A percentile compares a stretch with the other conserved stretches of the same genome.
Conservation (phyloP, 1,140 invertebrate genomes). For the Sminthurides bifidus region DNA sequence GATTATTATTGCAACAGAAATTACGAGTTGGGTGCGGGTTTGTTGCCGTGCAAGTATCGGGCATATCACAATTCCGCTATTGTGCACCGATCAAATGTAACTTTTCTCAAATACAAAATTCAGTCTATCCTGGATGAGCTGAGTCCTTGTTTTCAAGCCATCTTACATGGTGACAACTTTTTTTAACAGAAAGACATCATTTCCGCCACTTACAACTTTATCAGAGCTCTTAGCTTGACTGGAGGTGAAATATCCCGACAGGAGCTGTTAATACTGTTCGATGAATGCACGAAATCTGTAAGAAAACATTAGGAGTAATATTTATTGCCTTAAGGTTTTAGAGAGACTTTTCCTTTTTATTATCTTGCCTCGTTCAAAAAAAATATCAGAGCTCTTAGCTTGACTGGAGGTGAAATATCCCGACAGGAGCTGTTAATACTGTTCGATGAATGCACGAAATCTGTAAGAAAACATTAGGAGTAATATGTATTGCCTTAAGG, state of each 20-base stretch:
- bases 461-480: too few species aligned
- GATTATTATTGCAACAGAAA: neutral
- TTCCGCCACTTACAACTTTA: conserved; percentile 7
- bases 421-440: neutral
- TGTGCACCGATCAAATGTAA: neutral
- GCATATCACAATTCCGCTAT: conserved; percentile 5
- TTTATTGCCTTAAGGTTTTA: too few species aligned
- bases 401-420: neutral
- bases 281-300: conserved; percentile 6
- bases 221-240: neutral
- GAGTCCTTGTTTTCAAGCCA: too few species aligned
- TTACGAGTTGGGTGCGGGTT: neutral
- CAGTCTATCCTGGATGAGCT: neutral
- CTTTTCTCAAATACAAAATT: neutral
- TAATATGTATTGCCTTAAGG: too few species aligned
- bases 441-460: conserved; percentile 6
- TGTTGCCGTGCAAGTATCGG: neutral
- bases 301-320: too few species aligned
- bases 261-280: conserved; percentile 5
- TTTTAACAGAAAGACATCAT: conserved; percentile 12
- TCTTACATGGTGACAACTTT: neutral
- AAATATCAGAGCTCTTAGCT: neutral
- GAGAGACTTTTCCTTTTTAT: too few species aligned
- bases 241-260: neutral
- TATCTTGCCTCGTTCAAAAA: too few species aligned